Conservation (phyloP, 1,140 invertebrate genomes). For the Hestina assimilis region DNA sequence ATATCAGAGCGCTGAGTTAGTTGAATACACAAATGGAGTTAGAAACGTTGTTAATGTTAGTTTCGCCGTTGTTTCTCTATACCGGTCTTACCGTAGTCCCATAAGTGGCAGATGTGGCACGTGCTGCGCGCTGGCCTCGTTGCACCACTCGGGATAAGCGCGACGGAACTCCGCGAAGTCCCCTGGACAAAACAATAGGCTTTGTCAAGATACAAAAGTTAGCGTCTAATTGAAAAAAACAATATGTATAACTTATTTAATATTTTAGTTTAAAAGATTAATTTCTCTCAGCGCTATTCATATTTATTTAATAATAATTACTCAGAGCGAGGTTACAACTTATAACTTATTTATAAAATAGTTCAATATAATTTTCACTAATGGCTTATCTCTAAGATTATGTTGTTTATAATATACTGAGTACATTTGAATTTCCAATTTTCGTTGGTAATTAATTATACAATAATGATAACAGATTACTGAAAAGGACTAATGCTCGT, state of each 20-base stretch:
- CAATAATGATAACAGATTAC: no score
- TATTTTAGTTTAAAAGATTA: no score
- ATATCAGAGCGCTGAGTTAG: not conserved
- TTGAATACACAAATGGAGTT: not conserved
- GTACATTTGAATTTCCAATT: no score
- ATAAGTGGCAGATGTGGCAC: slow-evolving; percentile 79
- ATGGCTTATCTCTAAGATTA: not conserved
- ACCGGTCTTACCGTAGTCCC: slow-evolving; percentile 76
- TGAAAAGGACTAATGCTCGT: no score
- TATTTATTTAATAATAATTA: no score
- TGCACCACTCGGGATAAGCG: slow-evolving; percentile 93
- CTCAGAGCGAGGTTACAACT: no score
- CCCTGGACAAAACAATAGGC: slow-evolving; percentile 80
- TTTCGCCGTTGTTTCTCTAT: not conserved
- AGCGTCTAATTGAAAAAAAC: not conserved
- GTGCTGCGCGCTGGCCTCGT: slow-evolving; percentile 69
- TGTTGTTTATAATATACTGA: no score
- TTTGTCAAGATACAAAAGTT: not conserved
- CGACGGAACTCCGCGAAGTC: slow-evolving; percentile 90
- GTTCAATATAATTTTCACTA: no score
- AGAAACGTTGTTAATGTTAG: slow-evolving; percentile 2
- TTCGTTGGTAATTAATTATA: no score
- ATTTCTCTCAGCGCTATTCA: no score
- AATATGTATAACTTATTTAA: no score
- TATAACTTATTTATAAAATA: no score